Evolutionary conservation across 1,140 invertebrate species (phyloP).

Genomic region (Hetaerina americana): DNA sequence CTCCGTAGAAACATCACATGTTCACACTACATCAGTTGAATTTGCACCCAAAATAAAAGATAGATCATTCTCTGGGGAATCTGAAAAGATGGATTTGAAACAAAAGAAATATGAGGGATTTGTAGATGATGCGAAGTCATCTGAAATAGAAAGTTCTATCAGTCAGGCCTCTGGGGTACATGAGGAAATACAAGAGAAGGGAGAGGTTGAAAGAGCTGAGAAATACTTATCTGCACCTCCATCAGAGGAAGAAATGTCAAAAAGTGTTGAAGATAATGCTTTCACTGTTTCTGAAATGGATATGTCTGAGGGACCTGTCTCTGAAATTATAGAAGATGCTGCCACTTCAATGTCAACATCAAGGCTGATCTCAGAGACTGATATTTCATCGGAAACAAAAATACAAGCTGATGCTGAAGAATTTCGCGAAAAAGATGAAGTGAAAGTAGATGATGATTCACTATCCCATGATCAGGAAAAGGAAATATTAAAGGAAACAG

Average conservation of each 20-base stretch:
- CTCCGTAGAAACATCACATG: neutral
- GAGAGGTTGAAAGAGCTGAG: neutral
- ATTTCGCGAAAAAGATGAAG: conserved; percentile 10
- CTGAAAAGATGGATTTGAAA: conserved; percentile 12
- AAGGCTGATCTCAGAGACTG: neutral
- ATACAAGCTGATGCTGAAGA: neutral
- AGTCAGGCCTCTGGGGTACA: neutral
- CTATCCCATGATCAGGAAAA: conserved; percentile 8
- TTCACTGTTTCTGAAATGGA: neutral
- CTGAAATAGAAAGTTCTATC: neutral
- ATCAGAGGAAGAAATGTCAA: neutral
- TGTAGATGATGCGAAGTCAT: neutral
- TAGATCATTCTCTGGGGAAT: conserved; percentile 8
- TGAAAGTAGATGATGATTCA: conserved; percentile 6
- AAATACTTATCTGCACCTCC: neutral
- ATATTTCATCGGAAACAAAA: neutral
- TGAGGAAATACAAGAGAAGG: conserved; percentile 9
- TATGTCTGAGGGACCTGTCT: neutral
- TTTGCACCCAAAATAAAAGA: conserved; percentile 10
- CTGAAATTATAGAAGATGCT: neutral
- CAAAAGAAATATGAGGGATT: too few species aligned
- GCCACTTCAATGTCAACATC: neutral
- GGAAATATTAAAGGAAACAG: conserved; percentile 10
- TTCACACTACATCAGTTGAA: neutral
- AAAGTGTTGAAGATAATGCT: neutral